Conservation (phyloP, 1,140 invertebrate species). For the Drosophila nigromelanica region DNA sequence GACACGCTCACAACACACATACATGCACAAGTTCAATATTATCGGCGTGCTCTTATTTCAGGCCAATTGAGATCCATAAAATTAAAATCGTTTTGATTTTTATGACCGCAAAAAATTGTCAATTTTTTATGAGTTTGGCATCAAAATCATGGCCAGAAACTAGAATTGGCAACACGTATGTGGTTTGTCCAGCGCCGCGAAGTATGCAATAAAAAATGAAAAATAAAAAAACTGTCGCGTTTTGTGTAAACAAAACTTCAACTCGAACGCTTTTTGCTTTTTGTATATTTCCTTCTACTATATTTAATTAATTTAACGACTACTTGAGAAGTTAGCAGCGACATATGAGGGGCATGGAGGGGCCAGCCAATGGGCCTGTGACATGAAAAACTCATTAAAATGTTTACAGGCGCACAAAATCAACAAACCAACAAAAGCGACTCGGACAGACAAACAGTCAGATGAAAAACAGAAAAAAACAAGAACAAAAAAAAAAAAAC, state of each 20-base stretch:
- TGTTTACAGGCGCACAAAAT: constrained; percentile 80
- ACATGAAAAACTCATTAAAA: constrained; percentile 84
- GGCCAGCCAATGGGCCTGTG: constrained; percentile 35
- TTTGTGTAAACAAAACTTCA: constrained; percentile 62
- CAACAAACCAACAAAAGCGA: constrained; percentile 71
- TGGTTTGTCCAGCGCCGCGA: constrained; percentile 25
- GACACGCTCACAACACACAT: constrained; percentile 11
- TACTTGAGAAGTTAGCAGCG: constrained; percentile 80
- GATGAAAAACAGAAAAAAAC: constrained; percentile 41
- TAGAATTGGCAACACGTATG: not conserved
- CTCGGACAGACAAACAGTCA: constrained; percentile 36
- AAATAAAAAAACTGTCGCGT: constrained; percentile 32
- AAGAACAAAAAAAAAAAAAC: constrained; percentile 22
- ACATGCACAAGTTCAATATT: constrained; percentile 1
- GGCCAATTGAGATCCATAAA: constrained; percentile 4
- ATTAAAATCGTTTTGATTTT: constrained; percentile 67
- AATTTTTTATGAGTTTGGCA: constrained; percentile 52
- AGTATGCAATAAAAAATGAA: constrained; percentile 48
- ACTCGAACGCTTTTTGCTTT: constrained; percentile 15
- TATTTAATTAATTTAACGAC: constrained; percentile 84
- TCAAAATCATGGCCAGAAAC: constrained; percentile 41
- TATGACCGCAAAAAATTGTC: constrained; percentile 67
- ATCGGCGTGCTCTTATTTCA: constrained; percentile 21
- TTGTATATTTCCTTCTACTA: constrained; percentile 56
- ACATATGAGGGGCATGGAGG: constrained; percentile 40